Base-by-base conservation (phyloP, 1,140 invertebrate genomes). In the Brachionus koreanus region DNA sequence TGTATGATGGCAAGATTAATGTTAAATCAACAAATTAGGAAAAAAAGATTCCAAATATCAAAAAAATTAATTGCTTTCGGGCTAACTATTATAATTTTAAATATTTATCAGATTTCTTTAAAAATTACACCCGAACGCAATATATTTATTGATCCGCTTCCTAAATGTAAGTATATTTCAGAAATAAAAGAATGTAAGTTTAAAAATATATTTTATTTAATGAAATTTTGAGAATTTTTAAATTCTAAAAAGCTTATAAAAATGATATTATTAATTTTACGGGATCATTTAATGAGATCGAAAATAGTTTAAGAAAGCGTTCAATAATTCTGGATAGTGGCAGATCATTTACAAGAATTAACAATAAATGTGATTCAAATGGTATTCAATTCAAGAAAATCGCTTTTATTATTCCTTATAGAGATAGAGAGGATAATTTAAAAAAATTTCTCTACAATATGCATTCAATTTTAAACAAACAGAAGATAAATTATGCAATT, bases 401-500 rank as follows among this genome's bases (percentile, higher is more conserved):
- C 1, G 67, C 67, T 4, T 72, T 72, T 3, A 43, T 72, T 10
- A 25, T 72, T 23, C 67, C 67, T 5, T 72, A 72, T 7, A 39
- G 67, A 5, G 23, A 72, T 23, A 39, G 67, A 42, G n/a, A 42
- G 9, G 9, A n/a, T 19, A 72, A 42, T 42, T 23, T 72, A 72
- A 19, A 42, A 72, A 16, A 23, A 29, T 72, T 72, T 43, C 16
- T 72, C 3, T 12, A 42, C 67, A 72, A 72, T 5, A 72, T 72
- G 7, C 67, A 72, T 72, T 25, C 63, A 29, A 29, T 88, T 83
- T 83, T 88, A 12, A 42, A 83, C 61, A 85, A 43, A 29, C 87
- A 88, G 83, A 83, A 85, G 42, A 84, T 88, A 7, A 83, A 86
- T 13, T 88, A 88, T 75, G 82, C 83, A 57, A 85, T 88, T 67